Conservation (phyloP, 2,113 vertebrate species). For the Siniperca knerii region DNA sequence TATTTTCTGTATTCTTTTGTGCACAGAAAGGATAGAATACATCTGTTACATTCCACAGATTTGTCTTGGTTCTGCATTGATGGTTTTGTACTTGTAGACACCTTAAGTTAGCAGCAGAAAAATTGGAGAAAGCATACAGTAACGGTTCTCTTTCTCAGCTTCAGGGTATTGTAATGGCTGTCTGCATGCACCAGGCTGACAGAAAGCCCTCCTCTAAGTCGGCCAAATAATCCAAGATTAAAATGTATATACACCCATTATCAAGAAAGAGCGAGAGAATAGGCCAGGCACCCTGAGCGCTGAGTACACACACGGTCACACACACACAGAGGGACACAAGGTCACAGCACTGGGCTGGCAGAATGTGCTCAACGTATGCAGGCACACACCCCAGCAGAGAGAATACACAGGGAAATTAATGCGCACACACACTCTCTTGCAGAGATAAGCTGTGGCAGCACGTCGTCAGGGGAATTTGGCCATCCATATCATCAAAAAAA, state of each 20-base stretch:
- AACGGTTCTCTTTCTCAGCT: constrained; percentile 45
- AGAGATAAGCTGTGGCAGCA: constrained; percentile 78
- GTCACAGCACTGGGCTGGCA: constrained; percentile 73
- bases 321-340: constrained; percentile 53
- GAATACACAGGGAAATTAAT: constrained; percentile 81
- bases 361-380: constrained; percentile 84
- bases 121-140: constrained; percentile 25
- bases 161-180: constrained; percentile 49
- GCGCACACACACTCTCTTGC: constrained; percentile 71
- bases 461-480: constrained; percentile 69
- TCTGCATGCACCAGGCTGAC: constrained; percentile 34
- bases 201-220: constrained; percentile 53
- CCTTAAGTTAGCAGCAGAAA: constrained; percentile 36
- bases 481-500: constrained; percentile 71
- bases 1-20: constrained; percentile 3
- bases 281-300: constrained; percentile 32
- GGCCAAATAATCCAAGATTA: constrained; percentile 75
- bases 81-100: constrained; percentile 30
- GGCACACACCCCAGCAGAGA: constrained; percentile 73
- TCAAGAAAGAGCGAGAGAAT: constrained; percentile 54
- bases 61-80: background rate
- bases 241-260: constrained; percentile 72
- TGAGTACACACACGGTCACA: constrained; percentile 53
- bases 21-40: constrained; percentile 4
- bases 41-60: constrained; percentile 15